Evolutionary conservation across 2,888 invertebrate species (phyloP).

Genomic region (Drosophila koepferae): DNA sequence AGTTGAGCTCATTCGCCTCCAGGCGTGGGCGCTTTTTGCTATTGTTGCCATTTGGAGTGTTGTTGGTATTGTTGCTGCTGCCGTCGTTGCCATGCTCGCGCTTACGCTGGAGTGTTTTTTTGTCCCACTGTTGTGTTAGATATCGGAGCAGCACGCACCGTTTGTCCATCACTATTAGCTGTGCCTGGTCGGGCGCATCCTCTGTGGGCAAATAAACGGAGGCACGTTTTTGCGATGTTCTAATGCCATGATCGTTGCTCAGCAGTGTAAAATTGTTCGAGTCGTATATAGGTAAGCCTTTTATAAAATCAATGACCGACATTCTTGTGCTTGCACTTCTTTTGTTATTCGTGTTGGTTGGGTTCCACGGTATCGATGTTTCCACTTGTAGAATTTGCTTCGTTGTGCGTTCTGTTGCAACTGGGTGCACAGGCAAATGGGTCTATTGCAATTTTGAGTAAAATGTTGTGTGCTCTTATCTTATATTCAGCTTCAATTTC

Average conservation of each 20-base stretch:
- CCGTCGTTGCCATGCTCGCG: constrained; percentile 77
- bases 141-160: constrained; percentile 96
- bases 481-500: constrained; percentile 14
- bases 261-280: constrained; percentile 96
- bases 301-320: constrained; percentile 95
- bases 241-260: constrained; percentile 93
- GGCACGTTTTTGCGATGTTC: constrained; percentile 93
- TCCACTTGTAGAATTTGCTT: constrained; percentile 3
- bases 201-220: constrained; percentile 96
- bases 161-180: constrained; percentile 98
- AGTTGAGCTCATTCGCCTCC: constrained; percentile 81
- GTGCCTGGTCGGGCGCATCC: constrained; percentile 90
- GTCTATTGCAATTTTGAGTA: not conserved
- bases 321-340: constrained; percentile 50
- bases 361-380: constrained; percentile 23
- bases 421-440: not conserved
- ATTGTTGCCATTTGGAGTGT: constrained; percentile 62
- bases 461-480: constrained; percentile 4
- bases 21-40: constrained; percentile 84
- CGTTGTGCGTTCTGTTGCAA: constrained; percentile 26
- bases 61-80: constrained; percentile 52
- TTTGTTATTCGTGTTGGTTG: constrained; percentile 12
- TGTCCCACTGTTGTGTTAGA: constrained; percentile 98
- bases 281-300: constrained; percentile 95
- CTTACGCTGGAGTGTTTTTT: constrained; percentile 88